Percentiles rank a stretch among this genome's conserved stretches.
Evolutionary conservation across 2,888 invertebrate species (phyloP).

Genomic region (Temnothorax rugatulus): DNA sequence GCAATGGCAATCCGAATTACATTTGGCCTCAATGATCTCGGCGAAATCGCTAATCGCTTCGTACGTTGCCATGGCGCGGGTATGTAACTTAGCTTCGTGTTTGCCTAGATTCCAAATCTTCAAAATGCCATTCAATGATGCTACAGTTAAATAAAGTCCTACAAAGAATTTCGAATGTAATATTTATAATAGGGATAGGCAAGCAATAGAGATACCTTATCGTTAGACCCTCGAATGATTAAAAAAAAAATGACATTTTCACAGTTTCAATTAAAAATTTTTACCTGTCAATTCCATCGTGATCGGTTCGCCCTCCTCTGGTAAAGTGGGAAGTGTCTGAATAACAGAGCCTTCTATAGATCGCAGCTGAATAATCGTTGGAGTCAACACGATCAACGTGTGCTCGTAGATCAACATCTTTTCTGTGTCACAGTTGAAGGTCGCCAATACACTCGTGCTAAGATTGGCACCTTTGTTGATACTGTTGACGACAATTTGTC

Average conservation of each 20-base stretch:
- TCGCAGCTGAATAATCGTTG: slow-evolving; percentile 88
- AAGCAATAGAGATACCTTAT: not conserved
- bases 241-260: not conserved
- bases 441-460: slow-evolving; percentile 87
- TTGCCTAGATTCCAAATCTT: slow-evolving; percentile 97
- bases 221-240: not conserved
- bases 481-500: slow-evolving; percentile 89
- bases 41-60: slow-evolving; percentile 96
- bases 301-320: slow-evolving; percentile 94
- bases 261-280: not conserved
- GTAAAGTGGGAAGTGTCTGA: slow-evolving; percentile 88
- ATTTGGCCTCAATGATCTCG: slow-evolving; percentile 94
- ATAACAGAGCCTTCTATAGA: slow-evolving; percentile 89
- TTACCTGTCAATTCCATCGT: slow-evolving; percentile 92
- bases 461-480: slow-evolving; percentile 85
- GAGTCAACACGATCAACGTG: slow-evolving; percentile 90
- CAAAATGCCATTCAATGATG: slow-evolving; percentile 95
- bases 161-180: not conserved
- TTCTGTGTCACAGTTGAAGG: slow-evolving; percentile 91
- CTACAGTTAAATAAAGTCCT: slow-evolving; percentile 93
- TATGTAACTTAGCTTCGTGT: slow-evolving; percentile 94
- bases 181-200: not conserved
- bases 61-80: slow-evolving; percentile 93
- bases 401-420: slow-evolving; percentile 91
- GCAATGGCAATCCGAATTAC: slow-evolving; percentile 93